phyloP scores from a whole-genome alignment of 2,797 vertebrate genomes.

The Lithobates pipiens region DNA sequence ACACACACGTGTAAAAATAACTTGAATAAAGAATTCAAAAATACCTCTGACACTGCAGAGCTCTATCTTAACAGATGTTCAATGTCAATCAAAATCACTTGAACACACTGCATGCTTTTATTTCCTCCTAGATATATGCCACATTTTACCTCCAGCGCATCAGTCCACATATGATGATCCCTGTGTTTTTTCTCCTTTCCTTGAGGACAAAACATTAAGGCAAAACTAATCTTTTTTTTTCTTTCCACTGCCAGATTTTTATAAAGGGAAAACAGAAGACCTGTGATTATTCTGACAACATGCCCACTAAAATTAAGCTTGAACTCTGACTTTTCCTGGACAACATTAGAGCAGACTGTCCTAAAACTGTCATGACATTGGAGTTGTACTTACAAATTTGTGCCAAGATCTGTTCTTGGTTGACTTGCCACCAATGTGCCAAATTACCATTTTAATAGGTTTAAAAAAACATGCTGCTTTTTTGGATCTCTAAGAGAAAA shows the following conservation, averaged over 20 bases:
- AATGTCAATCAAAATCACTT: constrained; percentile 44
- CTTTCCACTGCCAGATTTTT: constrained; percentile 53
- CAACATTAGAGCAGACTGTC: constrained; percentile 35
- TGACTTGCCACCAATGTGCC: not conserved
- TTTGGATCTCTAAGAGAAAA: not conserved
- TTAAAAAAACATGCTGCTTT: constrained; percentile 8
- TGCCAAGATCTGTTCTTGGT: constrained; percentile 28
- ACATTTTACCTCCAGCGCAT: constrained; percentile 41
- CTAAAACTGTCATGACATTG: constrained; percentile 43
- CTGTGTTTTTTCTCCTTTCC: constrained; percentile 14
- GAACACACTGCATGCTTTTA: constrained; percentile 10
- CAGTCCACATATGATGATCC: constrained; percentile 35
- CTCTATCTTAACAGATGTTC: constrained; percentile 35
- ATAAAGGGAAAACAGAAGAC: constrained; percentile 38
- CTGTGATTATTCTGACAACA: constrained; percentile 58
- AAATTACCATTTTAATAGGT: constrained; percentile 34
- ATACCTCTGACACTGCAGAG: constrained; percentile 3
- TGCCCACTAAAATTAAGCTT: constrained; percentile 52
- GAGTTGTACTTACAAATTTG: constrained; percentile 8
- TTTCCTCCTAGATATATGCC: constrained; percentile 41
- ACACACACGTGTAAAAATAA: constrained; percentile 20
- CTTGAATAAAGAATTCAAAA: constrained; percentile 10
- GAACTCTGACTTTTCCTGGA: constrained; percentile 52
- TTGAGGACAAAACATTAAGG: constrained; percentile 47
- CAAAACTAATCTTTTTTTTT: constrained; percentile 38